Evolutionary conservation across 2,888 invertebrate genomes (phyloP).

Genomic region (Sesia apiformis): DNA sequence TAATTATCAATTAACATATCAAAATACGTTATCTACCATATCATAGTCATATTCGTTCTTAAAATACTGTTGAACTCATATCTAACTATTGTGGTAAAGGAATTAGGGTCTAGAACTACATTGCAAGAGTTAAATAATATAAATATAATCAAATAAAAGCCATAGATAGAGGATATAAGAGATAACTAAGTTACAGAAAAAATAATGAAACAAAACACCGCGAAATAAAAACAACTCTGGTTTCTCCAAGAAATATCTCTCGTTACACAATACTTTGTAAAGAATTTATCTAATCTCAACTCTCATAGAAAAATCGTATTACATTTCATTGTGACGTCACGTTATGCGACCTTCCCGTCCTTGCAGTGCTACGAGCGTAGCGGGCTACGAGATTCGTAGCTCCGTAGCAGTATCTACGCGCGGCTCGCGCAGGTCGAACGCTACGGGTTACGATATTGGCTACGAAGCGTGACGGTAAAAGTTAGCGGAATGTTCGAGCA

Average conservation of each 20-base stretch:
- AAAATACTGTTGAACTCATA: too few relatives aligned
- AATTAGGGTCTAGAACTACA: too few relatives aligned
- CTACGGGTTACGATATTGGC: conserved; percentile 12
- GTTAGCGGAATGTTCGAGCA: not conserved
- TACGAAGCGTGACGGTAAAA: not conserved
- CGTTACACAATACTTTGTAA: not conserved
- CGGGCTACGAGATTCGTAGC: conserved; percentile 32
- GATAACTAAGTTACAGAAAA: too few relatives aligned
- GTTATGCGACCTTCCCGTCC: not conserved
- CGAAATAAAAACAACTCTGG: too few relatives aligned
- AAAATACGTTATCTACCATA: too few relatives aligned
- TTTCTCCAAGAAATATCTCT: not conserved
- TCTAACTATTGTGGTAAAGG: too few relatives aligned
- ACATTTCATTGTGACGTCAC: not conserved
- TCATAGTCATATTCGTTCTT: too few relatives aligned
- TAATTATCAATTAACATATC: too few relatives aligned
- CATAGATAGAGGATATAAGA: too few relatives aligned
- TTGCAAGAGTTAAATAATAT: too few relatives aligned
- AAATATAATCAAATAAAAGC: too few relatives aligned
- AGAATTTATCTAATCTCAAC: not conserved
- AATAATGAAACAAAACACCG: too few relatives aligned
- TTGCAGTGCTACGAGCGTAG: not conserved
- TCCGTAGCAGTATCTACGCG: conserved; percentile 62
- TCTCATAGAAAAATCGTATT: not conserved
- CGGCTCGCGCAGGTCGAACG: conserved; percentile 40